Base-by-base conservation (phyloP, 2,888 invertebrate species). In the Nemotelus nigrinus region DNA sequence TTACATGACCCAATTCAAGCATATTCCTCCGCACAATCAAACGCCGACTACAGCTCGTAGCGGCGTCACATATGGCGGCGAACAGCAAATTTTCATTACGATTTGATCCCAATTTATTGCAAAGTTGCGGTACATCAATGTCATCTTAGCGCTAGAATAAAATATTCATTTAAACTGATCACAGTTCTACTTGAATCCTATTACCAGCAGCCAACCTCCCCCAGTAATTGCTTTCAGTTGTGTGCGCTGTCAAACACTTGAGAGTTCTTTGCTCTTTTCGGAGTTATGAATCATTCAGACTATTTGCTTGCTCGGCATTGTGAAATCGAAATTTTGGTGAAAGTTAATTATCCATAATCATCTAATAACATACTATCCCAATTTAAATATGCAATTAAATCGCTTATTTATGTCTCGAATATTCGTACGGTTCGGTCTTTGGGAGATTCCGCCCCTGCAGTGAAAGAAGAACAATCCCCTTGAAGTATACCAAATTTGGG, bases 271-370 rank as follows among this genome's bases (percentile, higher is more conserved):
- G 5, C 8, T 10, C 25, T 25, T 25, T 25, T 25, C 25, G 25
- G 25, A 25, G 25, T 1, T 25, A 25, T 25, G 25, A 25, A 25
- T 25, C 25, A 25, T 25, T 25, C 25, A 25, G 25, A 25, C 25
- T 25, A 25, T 25, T 25, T 25, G 25, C 25, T 25, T 25, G 25
- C 25, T 25, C 25, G 25, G 25, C 25, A 25, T 25, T 25, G 25
- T 25, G 25, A 25, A 25, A 25, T 25, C 25, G 25, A 25, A 25
- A 25, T 50, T 68, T 68, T 10, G 68, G 68, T 55, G 71, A 71
- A 71, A 71, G 71, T 71, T 10, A 68, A 68, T 68, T 68, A 50
- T 68, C 53, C 50, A 68, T 41, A 68, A 48, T 47, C 39, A 50
- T 50, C 50, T 50, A 68, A 68, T 48, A 53, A 48, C 47, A 10